A percentile compares a stretch with the other conserved stretches of the same genome.
These are phyloP conservation scores for Scaptomyza reducta DNA, from an alignment of 2,888 invertebrate genomes.

Conservation along the genomic window DNA sequence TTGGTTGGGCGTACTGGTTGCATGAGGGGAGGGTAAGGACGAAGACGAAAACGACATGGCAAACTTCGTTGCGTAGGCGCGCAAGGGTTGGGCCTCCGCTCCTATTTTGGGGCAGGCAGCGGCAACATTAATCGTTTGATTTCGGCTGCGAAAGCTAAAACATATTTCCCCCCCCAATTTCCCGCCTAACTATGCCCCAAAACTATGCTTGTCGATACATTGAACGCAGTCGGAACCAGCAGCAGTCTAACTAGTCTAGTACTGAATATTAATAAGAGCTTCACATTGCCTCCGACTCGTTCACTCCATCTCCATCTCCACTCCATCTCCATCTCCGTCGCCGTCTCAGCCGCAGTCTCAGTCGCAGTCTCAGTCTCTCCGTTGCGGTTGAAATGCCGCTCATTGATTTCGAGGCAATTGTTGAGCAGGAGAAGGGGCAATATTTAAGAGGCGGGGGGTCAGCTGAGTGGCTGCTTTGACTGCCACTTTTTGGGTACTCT, in stretches of 20 bases:
- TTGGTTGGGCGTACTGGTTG: too few species aligned
- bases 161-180: constrained; percentile 13
- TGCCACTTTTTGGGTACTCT: not conserved
- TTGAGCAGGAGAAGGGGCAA: not conserved
- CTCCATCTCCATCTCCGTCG: too few species aligned
- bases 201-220: constrained; percentile 26
- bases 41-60: constrained; percentile 31
- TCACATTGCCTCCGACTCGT: constrained; percentile 2
- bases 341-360: not conserved
- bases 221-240: not conserved
- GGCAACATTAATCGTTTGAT: constrained; percentile 42
- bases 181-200: constrained; percentile 34
- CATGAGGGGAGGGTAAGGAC: too few species aligned
- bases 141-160: constrained; percentile 20
- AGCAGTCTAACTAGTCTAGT: constrained; percentile 27
- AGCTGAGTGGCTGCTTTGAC: constrained; percentile 27
- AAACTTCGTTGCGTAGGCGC: constrained; percentile 49
- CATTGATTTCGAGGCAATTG: constrained; percentile 56
- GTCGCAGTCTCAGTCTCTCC: constrained; percentile 1
- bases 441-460: constrained; percentile 11
- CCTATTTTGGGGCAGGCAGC: not conserved
- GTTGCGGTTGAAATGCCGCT: constrained; percentile 38
- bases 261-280: constrained; percentile 21
- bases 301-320: too few species aligned
- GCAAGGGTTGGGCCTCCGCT: constrained; percentile 29